Evolutionary conservation across 2,113 vertebrate genomes (phyloP).

Genomic region (Muscicapa adusta): DNA sequence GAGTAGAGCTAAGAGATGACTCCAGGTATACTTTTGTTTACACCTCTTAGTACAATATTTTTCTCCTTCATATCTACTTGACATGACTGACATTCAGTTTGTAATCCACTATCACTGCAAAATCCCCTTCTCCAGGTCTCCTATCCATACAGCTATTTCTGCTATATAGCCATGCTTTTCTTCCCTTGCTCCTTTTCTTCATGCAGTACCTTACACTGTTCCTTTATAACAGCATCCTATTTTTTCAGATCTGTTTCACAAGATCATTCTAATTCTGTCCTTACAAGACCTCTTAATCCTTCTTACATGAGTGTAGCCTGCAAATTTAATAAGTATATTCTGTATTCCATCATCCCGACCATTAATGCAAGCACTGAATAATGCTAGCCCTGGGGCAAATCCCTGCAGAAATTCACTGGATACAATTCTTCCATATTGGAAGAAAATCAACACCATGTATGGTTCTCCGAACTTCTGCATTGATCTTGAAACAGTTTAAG

Average conservation of each 20-base stretch:
- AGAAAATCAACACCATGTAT: neutral
- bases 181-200: neutral
- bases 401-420: neutral
- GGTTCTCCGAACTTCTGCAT: neutral
- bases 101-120: neutral
- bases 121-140: neutral
- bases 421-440: neutral
- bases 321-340: conserved; percentile 23
- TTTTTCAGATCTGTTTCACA: neutral
- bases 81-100: neutral
- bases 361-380: neutral
- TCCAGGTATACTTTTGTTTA: neutral
- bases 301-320: neutral
- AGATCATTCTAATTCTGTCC: neutral
- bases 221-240: neutral
- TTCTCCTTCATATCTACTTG: neutral
- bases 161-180: neutral
- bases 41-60: neutral
- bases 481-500: neutral
- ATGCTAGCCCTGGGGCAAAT: neutral
- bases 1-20: neutral
- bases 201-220: neutral
- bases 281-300: neutral
- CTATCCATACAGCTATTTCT: neutral
- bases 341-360: neutral